Evolutionary conservation across 64 coral and sea anemone species (phyloP).

Genomic region (Stichodactyla helianthus): DNA sequence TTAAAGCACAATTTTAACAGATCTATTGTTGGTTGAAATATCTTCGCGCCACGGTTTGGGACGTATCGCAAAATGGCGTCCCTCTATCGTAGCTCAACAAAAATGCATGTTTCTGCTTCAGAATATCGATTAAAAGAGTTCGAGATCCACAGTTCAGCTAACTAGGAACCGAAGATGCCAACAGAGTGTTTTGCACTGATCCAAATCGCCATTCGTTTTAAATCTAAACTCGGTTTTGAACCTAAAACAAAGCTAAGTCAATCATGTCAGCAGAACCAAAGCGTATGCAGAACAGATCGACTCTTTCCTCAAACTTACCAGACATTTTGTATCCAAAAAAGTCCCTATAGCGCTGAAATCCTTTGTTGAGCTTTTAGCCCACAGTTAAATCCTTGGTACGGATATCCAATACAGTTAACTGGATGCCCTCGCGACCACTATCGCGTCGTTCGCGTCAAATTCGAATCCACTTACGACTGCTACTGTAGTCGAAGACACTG

Average conservation of each 20-base stretch:
- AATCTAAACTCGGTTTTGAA: constrained; percentile 14
- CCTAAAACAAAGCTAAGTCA: background rate
- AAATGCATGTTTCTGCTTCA: constrained; percentile 5
- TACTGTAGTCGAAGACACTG: constrained; percentile 59
- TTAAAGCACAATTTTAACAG: background rate
- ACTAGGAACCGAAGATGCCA: background rate
- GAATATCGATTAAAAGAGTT: background rate
- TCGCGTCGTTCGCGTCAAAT: constrained; percentile 51
- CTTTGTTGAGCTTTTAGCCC: constrained; percentile 19
- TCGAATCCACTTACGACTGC: constrained; percentile 36
- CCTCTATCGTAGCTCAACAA: constrained; percentile 11
- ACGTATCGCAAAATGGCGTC: constrained; percentile 71
- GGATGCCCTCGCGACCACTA: constrained; percentile 55
- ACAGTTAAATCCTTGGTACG: constrained; percentile 30
- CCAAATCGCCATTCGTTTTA: background rate
- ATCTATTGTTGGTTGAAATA: constrained; percentile 39
- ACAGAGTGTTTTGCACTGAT: background rate
- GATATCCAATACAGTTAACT: constrained; percentile 40
- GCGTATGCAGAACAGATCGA: constrained; percentile 50
- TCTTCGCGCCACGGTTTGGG: constrained; percentile 70
- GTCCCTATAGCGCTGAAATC: constrained; percentile 16
- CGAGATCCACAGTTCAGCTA: constrained; percentile 8
- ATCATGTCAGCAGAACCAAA: constrained; percentile 11
- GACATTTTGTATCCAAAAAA: constrained; percentile 40
- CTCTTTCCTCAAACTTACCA: constrained; percentile 46